phyloP scores from a whole-genome alignment of 2,888 invertebrate species.

The Tholera decimalis region DNA sequence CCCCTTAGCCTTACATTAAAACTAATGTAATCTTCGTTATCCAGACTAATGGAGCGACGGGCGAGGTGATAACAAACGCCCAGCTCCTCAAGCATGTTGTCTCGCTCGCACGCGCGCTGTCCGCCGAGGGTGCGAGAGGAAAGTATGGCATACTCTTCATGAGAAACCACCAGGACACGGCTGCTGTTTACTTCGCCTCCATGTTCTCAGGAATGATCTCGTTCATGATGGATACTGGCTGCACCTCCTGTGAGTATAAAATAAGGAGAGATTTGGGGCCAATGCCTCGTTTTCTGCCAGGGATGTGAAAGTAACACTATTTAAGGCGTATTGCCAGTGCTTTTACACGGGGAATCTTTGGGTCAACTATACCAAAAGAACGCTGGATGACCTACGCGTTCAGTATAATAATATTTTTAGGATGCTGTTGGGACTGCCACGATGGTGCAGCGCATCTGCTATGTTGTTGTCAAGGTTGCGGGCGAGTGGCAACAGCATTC shows the following conservation, averaged over 20 bases:
- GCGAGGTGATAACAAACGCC: conserved; percentile 64
- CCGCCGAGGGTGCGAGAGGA: conserved; percentile 54
- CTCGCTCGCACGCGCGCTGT: conserved; percentile 68
- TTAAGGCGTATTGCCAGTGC: too few relatives aligned
- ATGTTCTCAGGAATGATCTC: conserved; percentile 70
- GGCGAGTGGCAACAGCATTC: too few relatives aligned
- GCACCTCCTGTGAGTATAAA: conserved; percentile 69
- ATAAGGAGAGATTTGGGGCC: too few relatives aligned
- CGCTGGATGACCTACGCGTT: too few relatives aligned
- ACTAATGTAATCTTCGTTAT: background rate
- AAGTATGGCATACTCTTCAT: conserved; percentile 67
- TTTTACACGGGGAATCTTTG: too few relatives aligned
- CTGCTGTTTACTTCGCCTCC: conserved; percentile 68
- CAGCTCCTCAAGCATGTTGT: conserved; percentile 63
- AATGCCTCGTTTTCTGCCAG: too few relatives aligned
- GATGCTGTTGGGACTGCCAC: too few relatives aligned
- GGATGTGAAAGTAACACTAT: too few relatives aligned
- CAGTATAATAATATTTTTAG: too few relatives aligned
- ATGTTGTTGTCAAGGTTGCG: too few relatives aligned
- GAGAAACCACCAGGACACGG: conserved; percentile 70
- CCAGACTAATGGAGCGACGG: conserved; percentile 66
- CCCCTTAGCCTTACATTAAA: background rate
- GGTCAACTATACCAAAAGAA: too few relatives aligned
- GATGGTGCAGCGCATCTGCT: too few relatives aligned
- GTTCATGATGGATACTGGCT: conserved; percentile 71